phyloP scores from a whole-genome alignment of 2,888 invertebrate species.

The Hartigia nigra region DNA sequence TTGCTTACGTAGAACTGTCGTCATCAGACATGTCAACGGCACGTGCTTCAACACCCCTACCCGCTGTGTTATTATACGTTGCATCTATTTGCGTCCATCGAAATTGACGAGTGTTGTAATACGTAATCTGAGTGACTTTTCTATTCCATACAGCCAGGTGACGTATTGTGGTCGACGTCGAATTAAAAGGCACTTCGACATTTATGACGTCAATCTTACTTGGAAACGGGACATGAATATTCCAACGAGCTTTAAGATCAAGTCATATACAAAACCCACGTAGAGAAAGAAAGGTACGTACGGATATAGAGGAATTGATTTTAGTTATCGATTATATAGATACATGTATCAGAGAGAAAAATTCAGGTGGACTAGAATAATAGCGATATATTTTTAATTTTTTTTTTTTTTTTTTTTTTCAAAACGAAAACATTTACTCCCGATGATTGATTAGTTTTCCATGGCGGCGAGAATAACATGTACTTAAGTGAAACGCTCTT shows the following conservation, averaged over 20 bases:
- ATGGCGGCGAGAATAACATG: neutral
- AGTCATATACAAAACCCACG: neutral
- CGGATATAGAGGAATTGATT: too few species aligned
- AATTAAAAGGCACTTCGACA: neutral
- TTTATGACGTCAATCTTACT: neutral
- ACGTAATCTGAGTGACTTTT: neutral
- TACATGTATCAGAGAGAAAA: neutral
- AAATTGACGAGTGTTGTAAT: neutral
- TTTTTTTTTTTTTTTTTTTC: too few species aligned
- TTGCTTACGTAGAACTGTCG: neutral
- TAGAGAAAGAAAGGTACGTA: neutral
- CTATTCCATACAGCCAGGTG: neutral
- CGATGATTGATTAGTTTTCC: neutral
- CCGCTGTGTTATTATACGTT: slow-evolving; percentile 7
- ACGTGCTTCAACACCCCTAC: slow-evolving; percentile 10
- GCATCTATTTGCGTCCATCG: slow-evolving; percentile 17
- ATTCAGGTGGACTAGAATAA: neutral
- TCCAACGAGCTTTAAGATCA: neutral
- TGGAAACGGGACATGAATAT: neutral
- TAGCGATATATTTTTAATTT: neutral
- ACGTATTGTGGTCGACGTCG: neutral
- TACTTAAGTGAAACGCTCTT: neutral
- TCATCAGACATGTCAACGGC: slow-evolving; percentile 9
- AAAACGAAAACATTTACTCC: neutral
- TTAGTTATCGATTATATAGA: too few species aligned